Evolutionary conservation across 2,888 invertebrate genomes (phyloP).

Genomic region (Hymenopus coronatus): DNA sequence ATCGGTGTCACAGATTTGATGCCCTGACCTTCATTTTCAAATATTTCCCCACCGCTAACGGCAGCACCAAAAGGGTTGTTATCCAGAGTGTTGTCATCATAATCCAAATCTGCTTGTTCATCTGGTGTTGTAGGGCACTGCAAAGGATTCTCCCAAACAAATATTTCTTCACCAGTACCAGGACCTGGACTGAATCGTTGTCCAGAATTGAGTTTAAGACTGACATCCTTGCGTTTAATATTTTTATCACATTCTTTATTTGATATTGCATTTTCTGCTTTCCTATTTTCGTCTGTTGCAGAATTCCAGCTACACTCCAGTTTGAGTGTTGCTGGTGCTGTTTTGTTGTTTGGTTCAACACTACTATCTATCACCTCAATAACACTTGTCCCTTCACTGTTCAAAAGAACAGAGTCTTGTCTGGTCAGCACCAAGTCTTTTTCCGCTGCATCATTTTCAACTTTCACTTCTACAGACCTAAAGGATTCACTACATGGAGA

Average conservation of each 20-base stretch:
- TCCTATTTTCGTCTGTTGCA: background rate
- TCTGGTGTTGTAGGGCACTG: conserved; percentile 67
- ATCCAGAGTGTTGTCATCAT: conserved; percentile 52
- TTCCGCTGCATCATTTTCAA: conserved; percentile 34
- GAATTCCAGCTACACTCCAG: conserved; percentile 38
- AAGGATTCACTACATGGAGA: conserved; percentile 34
- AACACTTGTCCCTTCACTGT: conserved; percentile 34
- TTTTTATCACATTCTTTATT: background rate
- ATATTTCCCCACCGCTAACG: conserved; percentile 52
- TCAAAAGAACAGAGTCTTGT: conserved; percentile 33
- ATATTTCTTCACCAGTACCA: conserved; percentile 56
- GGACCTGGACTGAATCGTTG: conserved; percentile 26
- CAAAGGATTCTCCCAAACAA: conserved; percentile 77
- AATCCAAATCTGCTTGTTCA: conserved; percentile 69
- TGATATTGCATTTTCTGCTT: background rate
- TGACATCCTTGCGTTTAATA: background rate
- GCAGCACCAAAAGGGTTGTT: conserved; percentile 14
- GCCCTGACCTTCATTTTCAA: conserved; percentile 61
- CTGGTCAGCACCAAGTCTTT: conserved; percentile 42
- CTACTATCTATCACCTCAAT: conserved; percentile 38
- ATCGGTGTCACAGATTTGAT: conserved; percentile 69
- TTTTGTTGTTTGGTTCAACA: conserved; percentile 37
- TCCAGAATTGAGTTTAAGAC: background rate
- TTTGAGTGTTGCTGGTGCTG: conserved; percentile 36
- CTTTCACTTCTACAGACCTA: conserved; percentile 24